Evolutionary conservation across 2,888 invertebrate species (phyloP).

Genomic region (Formica aserva): DNA sequence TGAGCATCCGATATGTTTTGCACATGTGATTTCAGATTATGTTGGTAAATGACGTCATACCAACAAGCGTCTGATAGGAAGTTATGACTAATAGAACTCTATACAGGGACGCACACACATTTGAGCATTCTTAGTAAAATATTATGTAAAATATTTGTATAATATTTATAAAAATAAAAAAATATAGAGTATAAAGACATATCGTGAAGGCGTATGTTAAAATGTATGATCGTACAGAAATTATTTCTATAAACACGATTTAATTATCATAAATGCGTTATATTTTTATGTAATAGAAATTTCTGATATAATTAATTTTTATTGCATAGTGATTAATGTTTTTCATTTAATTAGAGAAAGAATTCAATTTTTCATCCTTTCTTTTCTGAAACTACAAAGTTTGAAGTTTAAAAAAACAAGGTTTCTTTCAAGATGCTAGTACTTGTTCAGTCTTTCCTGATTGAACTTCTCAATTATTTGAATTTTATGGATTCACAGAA

Average conservation of each 20-base stretch:
- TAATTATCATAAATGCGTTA: neutral
- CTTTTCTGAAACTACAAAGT: neutral
- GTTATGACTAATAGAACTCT: neutral
- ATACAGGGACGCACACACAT: neutral
- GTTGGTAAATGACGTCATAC: constrained; percentile 11
- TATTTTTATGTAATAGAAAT: neutral
- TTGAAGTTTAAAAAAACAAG: neutral
- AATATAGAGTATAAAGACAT: neutral
- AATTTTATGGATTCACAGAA: neutral
- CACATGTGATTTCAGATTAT: neutral
- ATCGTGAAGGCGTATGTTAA: neutral
- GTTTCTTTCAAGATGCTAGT: neutral
- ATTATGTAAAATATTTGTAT: neutral
- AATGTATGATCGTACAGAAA: neutral
- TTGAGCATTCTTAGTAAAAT: neutral
- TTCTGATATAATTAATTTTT: neutral
- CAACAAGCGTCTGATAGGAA: neutral
- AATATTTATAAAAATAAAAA: neutral
- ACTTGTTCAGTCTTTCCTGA: neutral
- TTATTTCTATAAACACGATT: neutral
- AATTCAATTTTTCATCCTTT: neutral
- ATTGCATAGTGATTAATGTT: neutral
- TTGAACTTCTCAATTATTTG: neutral
- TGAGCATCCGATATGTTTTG: neutral
- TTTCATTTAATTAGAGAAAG: neutral